phyloP scores from a whole-genome alignment of 2,797 vertebrate species.

The Tolypeutes matacus region DNA sequence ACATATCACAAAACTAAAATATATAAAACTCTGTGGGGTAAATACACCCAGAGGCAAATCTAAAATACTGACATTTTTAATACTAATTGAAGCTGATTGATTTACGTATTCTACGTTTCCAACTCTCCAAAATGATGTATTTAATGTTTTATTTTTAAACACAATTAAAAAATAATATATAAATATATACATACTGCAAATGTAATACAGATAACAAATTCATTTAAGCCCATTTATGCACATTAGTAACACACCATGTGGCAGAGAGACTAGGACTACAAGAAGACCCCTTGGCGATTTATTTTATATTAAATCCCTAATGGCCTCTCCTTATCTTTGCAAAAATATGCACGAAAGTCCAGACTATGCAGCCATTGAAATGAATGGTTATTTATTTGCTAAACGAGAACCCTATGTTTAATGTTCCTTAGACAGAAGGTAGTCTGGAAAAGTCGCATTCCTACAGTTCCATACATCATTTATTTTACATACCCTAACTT shows the following conservation, averaged over 20 bases:
- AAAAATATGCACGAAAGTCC: slow-evolving; percentile 99
- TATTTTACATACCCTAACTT: slow-evolving; percentile 99
- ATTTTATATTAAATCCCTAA: slow-evolving; percentile 99
- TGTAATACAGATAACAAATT: slow-evolving; percentile 99
- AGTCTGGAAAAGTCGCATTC: slow-evolving; percentile 97
- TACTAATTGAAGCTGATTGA: slow-evolving; percentile 99
- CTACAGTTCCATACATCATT: slow-evolving; percentile 99
- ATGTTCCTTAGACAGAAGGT: slow-evolving; percentile 99
- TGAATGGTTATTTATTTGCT: slow-evolving; percentile 99
- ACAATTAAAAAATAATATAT: slow-evolving; percentile 99
- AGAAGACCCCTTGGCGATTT: slow-evolving; percentile 99
- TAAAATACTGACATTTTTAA: slow-evolving; percentile 88
- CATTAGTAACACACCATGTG: slow-evolving; percentile 99
- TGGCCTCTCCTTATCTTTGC: slow-evolving; percentile 94
- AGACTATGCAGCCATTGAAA: slow-evolving; percentile 95
- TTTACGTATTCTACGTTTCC: slow-evolving; percentile 93
- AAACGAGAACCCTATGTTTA: slow-evolving; percentile 99
- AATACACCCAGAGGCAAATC: slow-evolving; percentile 86
- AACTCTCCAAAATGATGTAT: slow-evolving; percentile 90
- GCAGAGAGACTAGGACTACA: slow-evolving; percentile 96
- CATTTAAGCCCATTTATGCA: slow-evolving; percentile 99
- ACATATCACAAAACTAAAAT: slow-evolving; percentile 79
- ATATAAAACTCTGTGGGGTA: slow-evolving; percentile 81
- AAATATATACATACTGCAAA: slow-evolving; percentile 99
- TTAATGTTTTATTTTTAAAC: slow-evolving; percentile 99